Conservation (phyloP, 2,113 vertebrate species). For the Pyxicephalus adspersus region DNA sequence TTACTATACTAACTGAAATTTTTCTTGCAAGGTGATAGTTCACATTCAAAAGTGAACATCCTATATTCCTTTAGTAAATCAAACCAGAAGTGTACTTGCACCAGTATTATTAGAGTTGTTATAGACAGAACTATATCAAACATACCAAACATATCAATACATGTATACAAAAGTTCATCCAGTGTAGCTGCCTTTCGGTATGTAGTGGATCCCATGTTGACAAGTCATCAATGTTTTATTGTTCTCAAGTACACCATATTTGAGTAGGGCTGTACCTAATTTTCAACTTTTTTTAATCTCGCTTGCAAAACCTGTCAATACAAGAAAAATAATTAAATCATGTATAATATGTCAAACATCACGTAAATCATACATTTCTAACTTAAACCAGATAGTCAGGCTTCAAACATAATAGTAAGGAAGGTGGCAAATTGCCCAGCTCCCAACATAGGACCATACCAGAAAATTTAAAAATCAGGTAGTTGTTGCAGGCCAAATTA, state of each 20-base stretch:
- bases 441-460: no score
- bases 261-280: neutral
- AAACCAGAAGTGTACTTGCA: no score
- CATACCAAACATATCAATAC: slow-evolving; percentile 90
- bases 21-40: no score
- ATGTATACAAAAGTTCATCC: slow-evolving; percentile 84
- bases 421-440: no score
- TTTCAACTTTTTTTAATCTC: neutral
- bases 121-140: slow-evolving; percentile 13
- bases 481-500: no score
- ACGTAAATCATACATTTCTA: no score
- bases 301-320: slow-evolving; percentile 38
- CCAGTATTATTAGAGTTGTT: neutral
- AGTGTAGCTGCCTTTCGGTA: slow-evolving; percentile 91
- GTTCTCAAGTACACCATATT: slow-evolving; percentile 27
- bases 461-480: no score
- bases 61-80: no score
- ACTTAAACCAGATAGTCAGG: no score
- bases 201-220: slow-evolving; percentile 83
- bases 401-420: no score
- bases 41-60: no score
- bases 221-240: slow-evolving; percentile 69
- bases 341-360: neutral
- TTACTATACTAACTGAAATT: no score
- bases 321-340: neutral